Base-by-base conservation (phyloP, 2,888 invertebrate species). In the Catocala fraxini region DNA sequence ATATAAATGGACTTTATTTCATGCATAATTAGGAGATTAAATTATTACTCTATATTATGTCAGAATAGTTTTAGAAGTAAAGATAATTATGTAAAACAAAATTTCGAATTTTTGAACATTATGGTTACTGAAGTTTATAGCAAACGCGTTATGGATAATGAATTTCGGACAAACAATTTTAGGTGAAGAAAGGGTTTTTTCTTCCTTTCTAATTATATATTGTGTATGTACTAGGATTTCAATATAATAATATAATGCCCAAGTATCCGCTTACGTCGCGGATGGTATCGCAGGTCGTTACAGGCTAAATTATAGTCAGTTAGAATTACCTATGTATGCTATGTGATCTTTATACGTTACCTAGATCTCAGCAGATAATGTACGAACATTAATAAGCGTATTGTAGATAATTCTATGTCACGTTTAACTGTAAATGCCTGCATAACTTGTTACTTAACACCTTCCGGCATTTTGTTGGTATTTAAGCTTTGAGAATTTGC, bases 191-290 rank as follows among this genome's bases (percentile, higher is more conserved):
- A n/a, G n/a, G n/a, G n/a, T n/a, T n/a, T n/a, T n/a, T n/a, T n/a
- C n/a, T n/a, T n/a, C n/a, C n/a, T n/a, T 54, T 45, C 13, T 35
- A 49, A 60, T 51, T 10, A 35, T 11, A 33, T 12, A 49, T 4
- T 12, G 12, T 12, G 15, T 25, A 47, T 49, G n/a, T 7, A 35
- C 46, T 35, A 34, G n/a, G 12, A 56, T 56, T 45, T 49, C 43
- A 49, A 25, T 49, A 49, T n/a, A n/a, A n/a, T n/a, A n/a, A n/a
- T 34, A 49, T 59, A 48, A 13, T 45, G 43, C 34, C 15, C n/a
- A 10, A 33, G 59, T 68, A 77, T 75, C 61, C 54, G 25, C 56
- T 75, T 71, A 59, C 72, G 25, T 47, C 10, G n/a, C 47, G 59
- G 51, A 74, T 65, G 35, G 42, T 71, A 59, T 33, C 49, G n/a